Base-by-base conservation (phyloP, 2,888 invertebrate species). In the Mimachlamys varia region DNA sequence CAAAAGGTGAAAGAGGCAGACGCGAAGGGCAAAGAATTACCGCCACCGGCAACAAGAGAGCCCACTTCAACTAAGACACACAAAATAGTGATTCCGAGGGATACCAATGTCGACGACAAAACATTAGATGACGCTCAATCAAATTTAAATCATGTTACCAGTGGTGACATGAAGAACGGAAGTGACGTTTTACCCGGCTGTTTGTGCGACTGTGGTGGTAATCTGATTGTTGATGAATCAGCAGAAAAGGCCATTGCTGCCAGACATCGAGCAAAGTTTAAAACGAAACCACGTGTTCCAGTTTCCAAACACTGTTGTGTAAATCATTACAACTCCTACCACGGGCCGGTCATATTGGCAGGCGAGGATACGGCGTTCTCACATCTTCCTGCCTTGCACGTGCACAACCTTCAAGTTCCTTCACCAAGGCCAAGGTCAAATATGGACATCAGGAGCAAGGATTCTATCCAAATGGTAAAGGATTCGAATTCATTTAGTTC, bases 141-240 rank as follows among this genome's bases (percentile, higher is more conserved):
- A 27, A 22, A 76, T 33, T 15, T 10, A 5, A 33, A 76, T 76
- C 33, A 27, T 76, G 22, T 33, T 27, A 76, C 12, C 7, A 12
- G 76, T 76, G 1, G 33, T 76, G 33, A 76, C 33, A 76, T 12
- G 2, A 76, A 76, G 76, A 76, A 27, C 3, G 76, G 76, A 27
- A 33, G 76, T 76, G 27, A 76, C 76, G 76, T 76, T 13, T 76
- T 76, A 15, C 76, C 76, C 0, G 76, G 76, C 27, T 76, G 76
- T 76, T 76, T 76, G 33, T 76, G 76, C 33, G 76, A 76, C 76
- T 76, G 76, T 76, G 76, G 76, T 3, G 76, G 76, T 33, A 76
- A 76, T 33, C 76, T 76, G 12, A 76, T 76, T 15, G 76, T 33
- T 76, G 76, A 76, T 76, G 76, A 76, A 76, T 33, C 76, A 27